These are phyloP conservation scores for Zalophus californianus DNA, from an alignment of 2,797 vertebrate genomes.

Conservation along the genomic window DNA sequence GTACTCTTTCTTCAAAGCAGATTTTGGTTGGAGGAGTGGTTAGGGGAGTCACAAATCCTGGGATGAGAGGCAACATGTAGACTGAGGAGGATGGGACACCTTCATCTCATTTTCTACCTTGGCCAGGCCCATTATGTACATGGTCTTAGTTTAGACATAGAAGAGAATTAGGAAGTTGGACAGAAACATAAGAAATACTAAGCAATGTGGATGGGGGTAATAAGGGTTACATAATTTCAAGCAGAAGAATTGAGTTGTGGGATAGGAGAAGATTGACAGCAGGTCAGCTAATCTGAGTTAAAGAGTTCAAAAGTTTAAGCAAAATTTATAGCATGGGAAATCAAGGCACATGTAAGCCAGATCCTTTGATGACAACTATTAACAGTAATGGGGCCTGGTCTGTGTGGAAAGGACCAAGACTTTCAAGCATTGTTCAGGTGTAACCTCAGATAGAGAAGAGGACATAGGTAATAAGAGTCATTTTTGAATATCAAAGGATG, in stretches of 20 bases:
- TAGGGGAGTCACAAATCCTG: not conserved
- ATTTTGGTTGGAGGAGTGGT: not conserved
- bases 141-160: not conserved
- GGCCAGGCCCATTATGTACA: not conserved
- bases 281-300: not conserved
- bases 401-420: not conserved
- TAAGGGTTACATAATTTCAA: not conserved
- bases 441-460: not conserved
- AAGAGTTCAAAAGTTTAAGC: not conserved
- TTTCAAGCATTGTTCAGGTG: not conserved
- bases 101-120: not conserved
- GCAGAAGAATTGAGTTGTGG: not conserved
- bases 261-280: not conserved
- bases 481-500: slow-evolving; percentile 1
- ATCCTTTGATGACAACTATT: not conserved
- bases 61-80: not conserved
- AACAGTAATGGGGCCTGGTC: not conserved
- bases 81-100: not conserved
- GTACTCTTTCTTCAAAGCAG: not conserved
- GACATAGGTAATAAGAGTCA: not conserved
- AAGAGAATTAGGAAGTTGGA: not conserved
- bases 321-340: slow-evolving; percentile 1
- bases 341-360: not conserved
- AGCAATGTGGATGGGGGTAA: not conserved
- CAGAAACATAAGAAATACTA: not conserved